phyloP scores from a whole-genome alignment of 2,888 invertebrate species.

The Branchipolynoe longqiensis region DNA sequence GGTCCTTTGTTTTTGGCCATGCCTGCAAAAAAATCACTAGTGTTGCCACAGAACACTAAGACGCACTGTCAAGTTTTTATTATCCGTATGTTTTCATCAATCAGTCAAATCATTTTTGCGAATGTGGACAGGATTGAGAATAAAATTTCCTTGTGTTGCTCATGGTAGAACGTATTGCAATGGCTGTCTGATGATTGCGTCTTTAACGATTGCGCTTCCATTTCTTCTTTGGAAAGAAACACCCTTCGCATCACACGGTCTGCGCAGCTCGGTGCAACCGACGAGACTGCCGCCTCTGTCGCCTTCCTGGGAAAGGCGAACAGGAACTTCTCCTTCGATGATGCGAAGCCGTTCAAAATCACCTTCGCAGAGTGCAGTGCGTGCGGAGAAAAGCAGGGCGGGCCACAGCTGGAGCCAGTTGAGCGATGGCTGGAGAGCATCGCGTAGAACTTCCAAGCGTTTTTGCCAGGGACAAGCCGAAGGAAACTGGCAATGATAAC shows the following conservation, averaged over 20 bases:
- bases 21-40: too few species aligned
- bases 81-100: too few species aligned
- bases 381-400: conserved; percentile 82
- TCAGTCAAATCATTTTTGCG: too few species aligned
- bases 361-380: conserved; percentile 82
- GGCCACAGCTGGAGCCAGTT: conserved; percentile 86
- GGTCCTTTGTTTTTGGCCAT: too few species aligned
- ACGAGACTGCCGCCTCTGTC: conserved; percentile 82
- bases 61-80: too few species aligned
- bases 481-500: too few species aligned
- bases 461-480: too few species aligned
- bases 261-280: conserved; percentile 85
- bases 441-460: too few species aligned
- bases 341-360: conserved; percentile 86
- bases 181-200: not conserved
- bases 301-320: conserved; percentile 88
- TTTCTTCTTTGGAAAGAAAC: conserved; percentile 86
- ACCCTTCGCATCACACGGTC: conserved; percentile 92
- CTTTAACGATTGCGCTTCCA: not conserved
- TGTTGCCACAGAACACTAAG: too few species aligned
- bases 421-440: conserved; percentile 89
- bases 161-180: too few species aligned
- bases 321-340: conserved; percentile 92
- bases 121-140: too few species aligned
- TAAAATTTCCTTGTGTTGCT: too few species aligned